phyloP scores from a whole-genome alignment of 2,888 invertebrate species.

The Diarsia rubi region DNA sequence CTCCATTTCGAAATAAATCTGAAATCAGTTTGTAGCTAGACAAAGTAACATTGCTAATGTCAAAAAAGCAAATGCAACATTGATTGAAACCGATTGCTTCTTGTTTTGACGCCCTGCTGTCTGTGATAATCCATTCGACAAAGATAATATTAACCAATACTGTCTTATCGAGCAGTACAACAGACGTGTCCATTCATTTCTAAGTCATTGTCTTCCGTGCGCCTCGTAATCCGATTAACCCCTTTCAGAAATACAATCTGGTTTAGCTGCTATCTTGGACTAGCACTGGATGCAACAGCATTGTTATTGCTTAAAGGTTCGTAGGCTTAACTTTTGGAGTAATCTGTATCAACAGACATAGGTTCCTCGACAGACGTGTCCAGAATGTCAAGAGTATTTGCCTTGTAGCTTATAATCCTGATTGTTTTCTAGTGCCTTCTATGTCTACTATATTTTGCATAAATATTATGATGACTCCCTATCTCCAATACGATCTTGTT shows the following conservation, averaged over 20 bases:
- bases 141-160: background rate
- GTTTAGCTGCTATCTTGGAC: conserved; percentile 23
- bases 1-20: background rate
- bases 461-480: background rate
- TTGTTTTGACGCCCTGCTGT: background rate
- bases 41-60: background rate
- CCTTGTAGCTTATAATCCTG: background rate
- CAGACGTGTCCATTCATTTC: conserved; percentile 13
- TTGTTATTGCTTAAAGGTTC: background rate
- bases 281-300: background rate
- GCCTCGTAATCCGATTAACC: conserved; percentile 12
- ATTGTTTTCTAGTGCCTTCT: background rate
- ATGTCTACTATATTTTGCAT: too few species aligned
- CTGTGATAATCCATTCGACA: background rate
- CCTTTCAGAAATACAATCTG: conserved; percentile 1
- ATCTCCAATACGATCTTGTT: background rate
- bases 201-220: conserved; percentile 9
- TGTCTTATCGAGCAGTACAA: background rate
- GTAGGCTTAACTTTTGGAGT: background rate
- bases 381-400: background rate
- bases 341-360: background rate
- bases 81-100: background rate
- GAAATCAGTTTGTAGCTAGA: background rate
- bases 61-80: background rate
- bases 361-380: background rate